phyloP scores from a whole-genome alignment of 2,113 vertebrate genomes.

The Trematocara zebra region DNA sequence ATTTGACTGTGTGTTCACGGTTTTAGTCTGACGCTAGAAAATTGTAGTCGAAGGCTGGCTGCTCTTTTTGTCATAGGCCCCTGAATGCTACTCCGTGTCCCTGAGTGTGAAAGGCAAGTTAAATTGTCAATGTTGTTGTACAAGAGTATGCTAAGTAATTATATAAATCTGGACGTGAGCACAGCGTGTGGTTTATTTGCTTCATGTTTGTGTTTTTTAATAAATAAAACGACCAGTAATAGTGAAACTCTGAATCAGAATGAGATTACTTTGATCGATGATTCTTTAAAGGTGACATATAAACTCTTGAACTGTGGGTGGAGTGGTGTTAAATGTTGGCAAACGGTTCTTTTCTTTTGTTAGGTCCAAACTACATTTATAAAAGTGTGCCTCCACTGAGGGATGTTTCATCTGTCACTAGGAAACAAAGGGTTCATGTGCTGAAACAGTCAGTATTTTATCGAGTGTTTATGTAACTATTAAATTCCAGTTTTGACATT shows the following conservation, averaged over 20 bases:
- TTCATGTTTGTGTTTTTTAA: slow-evolving; percentile 37
- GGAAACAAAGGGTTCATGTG: background rate
- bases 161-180: background rate
- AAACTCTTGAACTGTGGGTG: slow-evolving; percentile 25
- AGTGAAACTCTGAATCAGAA: slow-evolving; percentile 60
- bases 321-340: slow-evolving; percentile 17
- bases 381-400: background rate
- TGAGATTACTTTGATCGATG: slow-evolving; percentile 44
- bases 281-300: slow-evolving; percentile 45
- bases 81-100: background rate
- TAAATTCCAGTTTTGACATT: background rate
- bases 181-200: background rate
- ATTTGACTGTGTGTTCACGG: background rate
- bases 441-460: background rate
- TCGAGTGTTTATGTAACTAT: background rate
- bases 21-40: background rate
- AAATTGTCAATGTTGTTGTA: background rate
- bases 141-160: slow-evolving; percentile 6
- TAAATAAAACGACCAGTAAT: slow-evolving; percentile 41
- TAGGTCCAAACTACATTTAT: background rate
- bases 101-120: slow-evolving; percentile 29
- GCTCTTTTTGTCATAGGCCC: slow-evolving; percentile 21
- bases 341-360: slow-evolving; percentile 21
- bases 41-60: slow-evolving; percentile 22
- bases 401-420: background rate